Evolutionary conservation across 2,888 invertebrate genomes (phyloP), one percentile per base, ranked within the genome.

Genomic region (Diogma glabrata): DNA sequence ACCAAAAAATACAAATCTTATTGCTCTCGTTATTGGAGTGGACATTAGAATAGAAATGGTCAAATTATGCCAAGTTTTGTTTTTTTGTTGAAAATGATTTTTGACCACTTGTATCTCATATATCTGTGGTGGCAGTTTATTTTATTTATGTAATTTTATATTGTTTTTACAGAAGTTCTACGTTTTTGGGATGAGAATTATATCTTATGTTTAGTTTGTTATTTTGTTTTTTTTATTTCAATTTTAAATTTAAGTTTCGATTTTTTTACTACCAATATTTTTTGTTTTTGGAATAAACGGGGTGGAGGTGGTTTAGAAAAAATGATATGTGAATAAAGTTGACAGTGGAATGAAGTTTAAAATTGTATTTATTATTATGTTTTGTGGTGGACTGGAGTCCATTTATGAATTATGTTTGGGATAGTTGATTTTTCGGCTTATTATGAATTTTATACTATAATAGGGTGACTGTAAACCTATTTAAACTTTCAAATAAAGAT

Each of bases 31-130:
- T 60, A 60, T 60, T 60, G 59, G 59, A 59, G 57, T 53, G 58
- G 58, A 60, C 59, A 58, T 56, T 60, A 55, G 57, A 60, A 60
- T 60, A 60, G 60, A 60, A 60, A 60, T 60, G 60, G 58, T 59
- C 60, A 56, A 60, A 60, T 60, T 60, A 60, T 60, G 58, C 58
- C 57, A 56, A 55, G 46, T 46, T 45, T 23, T 23, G 19, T 22
- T 22, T 45, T 19, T 17, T 16, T 38, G 20, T 14, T 7, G 14
- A 10, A 33, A 14, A 7, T 33, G 33, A 33, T 33, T 7, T 14
- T 19, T 38, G 38, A 38, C 38, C 38, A 19, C 19, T 7, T 3
- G 3, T 28, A n/a, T 12, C 20, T 20, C n/a, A 9, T 22, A 23
- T 14, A 23, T 22, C 14, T 20, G 22, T n/a, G 43, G 43, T 43